Conservation (phyloP, 2,113 vertebrate species). For the Brachyhypopomus gauderio region DNA sequence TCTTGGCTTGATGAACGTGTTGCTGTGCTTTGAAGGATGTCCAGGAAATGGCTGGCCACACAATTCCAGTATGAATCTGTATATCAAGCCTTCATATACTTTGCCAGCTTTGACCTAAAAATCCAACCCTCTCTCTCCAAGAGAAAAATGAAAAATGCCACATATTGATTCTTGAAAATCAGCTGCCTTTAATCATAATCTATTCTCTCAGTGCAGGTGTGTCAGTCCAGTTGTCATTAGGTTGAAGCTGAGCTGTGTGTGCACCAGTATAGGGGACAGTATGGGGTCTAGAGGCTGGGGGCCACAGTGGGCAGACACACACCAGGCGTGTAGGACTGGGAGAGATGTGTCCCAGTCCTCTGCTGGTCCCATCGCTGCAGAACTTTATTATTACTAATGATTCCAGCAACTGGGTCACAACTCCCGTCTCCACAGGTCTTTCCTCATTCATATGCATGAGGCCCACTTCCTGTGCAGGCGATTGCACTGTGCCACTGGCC, state of each 20-base stretch:
- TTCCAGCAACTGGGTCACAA: slow-evolving; percentile 45
- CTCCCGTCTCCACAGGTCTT: slow-evolving; percentile 41
- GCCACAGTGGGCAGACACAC: not conserved
- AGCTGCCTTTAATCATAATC: too few relatives aligned
- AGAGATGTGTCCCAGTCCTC: not conserved
- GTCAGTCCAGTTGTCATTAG: too few relatives aligned
- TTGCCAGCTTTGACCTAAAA: too few relatives aligned
- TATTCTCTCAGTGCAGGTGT: too few relatives aligned
- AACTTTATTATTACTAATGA: slow-evolving; percentile 53
- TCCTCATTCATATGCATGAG: slow-evolving; percentile 50
- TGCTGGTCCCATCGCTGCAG: slow-evolving; percentile 17
- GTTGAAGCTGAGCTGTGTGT: not conserved
- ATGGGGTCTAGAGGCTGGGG: not conserved
- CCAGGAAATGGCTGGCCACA: not conserved
- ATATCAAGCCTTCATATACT: too few relatives aligned
- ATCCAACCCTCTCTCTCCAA: too few relatives aligned
- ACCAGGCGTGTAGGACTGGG: not conserved
- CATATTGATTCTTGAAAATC: too few relatives aligned
- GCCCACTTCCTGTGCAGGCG: slow-evolving; percentile 30
- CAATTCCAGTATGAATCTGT: not conserved
- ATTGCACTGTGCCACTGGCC: slow-evolving; percentile 45
- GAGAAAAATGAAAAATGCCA: too few relatives aligned
- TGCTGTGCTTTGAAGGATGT: not conserved
- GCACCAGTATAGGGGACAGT: not conserved
- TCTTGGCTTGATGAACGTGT: not conserved